A percentile compares a stretch with the other conserved stretches of the same genome.
These are phyloP conservation scores for Machimus atricapillus DNA, from an alignment of 2,888 invertebrate genomes.

Conservation along the genomic window DNA sequence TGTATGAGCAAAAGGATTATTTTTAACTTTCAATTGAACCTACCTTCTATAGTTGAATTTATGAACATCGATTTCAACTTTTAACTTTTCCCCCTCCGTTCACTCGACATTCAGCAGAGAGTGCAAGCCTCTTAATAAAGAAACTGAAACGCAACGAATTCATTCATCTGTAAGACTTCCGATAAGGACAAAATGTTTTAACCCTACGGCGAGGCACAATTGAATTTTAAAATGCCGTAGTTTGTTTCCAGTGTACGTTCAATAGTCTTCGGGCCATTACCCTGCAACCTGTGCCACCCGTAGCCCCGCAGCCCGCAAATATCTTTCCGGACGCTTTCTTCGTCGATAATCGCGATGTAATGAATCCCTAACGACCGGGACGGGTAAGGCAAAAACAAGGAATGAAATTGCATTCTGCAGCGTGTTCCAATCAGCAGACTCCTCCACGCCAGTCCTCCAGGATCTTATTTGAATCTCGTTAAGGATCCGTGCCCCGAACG, in stretches of 20 bases:
- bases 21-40: not conserved
- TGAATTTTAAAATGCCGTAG: conserved; percentile 45
- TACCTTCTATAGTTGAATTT: not conserved
- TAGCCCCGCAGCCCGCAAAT: not conserved
- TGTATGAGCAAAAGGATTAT: no score
- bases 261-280: not conserved
- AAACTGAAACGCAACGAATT: conserved; percentile 13
- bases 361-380: conserved; percentile 41
- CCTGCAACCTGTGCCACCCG: not conserved
- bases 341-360: conserved; percentile 42
- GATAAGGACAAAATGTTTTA: conserved; percentile 46
- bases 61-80: not conserved
- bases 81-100: not conserved
- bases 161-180: conserved; percentile 44
- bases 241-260: not conserved
- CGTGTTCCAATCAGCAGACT: conserved; percentile 42
- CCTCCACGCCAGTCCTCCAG: not conserved
- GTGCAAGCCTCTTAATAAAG: conserved; percentile 16
- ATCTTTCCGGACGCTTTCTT: not conserved
- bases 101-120: not conserved
- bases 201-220: conserved; percentile 38
- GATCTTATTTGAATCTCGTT: conserved; percentile 33
- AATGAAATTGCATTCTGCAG: conserved; percentile 44
- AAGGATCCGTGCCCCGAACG: conserved; percentile 9
- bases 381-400: conserved; percentile 42